Percentiles rank a stretch among this genome's conserved stretches.
These are phyloP conservation scores for Pempheris klunzingeri DNA, from an alignment of 2,797 vertebrate genomes.

Conservation along the genomic window DNA sequence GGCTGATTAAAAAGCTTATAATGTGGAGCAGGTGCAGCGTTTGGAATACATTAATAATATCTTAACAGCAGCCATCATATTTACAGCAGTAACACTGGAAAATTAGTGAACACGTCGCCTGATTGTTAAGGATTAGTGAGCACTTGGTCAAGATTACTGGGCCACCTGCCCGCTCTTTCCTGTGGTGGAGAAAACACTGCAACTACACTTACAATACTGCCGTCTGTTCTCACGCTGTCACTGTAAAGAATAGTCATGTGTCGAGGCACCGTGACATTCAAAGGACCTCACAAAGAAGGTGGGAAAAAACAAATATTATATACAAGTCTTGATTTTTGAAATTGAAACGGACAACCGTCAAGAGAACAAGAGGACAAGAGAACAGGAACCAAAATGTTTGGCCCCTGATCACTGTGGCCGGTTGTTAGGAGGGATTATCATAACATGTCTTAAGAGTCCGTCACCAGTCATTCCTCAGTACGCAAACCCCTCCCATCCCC, in stretches of 20 bases:
- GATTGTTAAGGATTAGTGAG: constrained; percentile 5
- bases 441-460: background rate
- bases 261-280: background rate
- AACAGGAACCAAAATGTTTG: background rate
- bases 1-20: background rate
- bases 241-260: rapidly evolving
- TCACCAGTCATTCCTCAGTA: background rate
- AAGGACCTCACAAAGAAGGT: background rate
- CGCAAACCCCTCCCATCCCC: background rate
- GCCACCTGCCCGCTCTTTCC: background rate
- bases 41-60: background rate
- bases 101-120: background rate
- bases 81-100: background rate
- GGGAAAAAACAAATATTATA: background rate
- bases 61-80: background rate
- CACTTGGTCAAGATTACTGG: background rate
- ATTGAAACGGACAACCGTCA: background rate
- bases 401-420: background rate
- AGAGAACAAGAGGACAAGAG: too few species aligned
- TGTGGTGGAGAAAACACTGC: background rate
- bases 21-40: background rate
- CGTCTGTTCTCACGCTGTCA: background rate
- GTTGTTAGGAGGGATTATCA: background rate
- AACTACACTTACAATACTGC: background rate
- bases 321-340: background rate